Percentiles rank a stretch among this genome's conserved stretches.
Evolutionary conservation across 1,140 invertebrate genomes (phyloP).

Genomic region (Mycetomoellerius zeteki): DNA sequence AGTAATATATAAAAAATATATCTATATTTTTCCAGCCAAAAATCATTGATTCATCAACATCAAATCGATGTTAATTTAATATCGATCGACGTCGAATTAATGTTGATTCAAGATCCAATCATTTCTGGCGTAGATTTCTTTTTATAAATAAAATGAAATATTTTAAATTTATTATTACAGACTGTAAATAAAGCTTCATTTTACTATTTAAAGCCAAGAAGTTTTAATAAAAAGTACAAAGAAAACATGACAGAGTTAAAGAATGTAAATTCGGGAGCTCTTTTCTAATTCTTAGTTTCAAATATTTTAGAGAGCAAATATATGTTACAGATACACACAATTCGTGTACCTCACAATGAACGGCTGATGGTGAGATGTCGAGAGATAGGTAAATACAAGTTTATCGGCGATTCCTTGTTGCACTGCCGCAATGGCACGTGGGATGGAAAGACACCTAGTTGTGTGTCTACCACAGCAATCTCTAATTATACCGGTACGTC

Average conservation of each 20-base stretch:
- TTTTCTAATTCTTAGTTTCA: not conserved
- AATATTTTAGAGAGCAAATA: conserved; percentile 28
- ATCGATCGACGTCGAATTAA: no score
- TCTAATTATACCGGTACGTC: conserved; percentile 93
- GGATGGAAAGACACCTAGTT: conserved; percentile 91
- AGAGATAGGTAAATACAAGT: conserved; percentile 93
- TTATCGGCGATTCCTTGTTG: conserved; percentile 90
- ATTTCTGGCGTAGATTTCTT: not conserved
- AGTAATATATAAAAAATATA: not conserved
- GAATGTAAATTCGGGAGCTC: not conserved
- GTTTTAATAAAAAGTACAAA: not conserved
- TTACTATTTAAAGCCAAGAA: not conserved
- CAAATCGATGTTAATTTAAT: no score
- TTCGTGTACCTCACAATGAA: conserved; percentile 89
- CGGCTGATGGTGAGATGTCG: conserved; percentile 91
- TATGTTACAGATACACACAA: conserved; percentile 83
- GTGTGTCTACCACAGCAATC: conserved; percentile 92
- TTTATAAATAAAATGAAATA: not conserved
- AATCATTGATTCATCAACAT: no score
- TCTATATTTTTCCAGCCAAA: no score
- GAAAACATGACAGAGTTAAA: not conserved
- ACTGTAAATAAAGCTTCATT: not conserved
- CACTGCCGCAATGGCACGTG: conserved; percentile 93
- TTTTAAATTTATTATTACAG: not conserved
- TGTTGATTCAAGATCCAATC: no score